These are phyloP conservation scores for Chrysolina americana DNA, from an alignment of 2,888 invertebrate species.

Conservation along the genomic window DNA sequence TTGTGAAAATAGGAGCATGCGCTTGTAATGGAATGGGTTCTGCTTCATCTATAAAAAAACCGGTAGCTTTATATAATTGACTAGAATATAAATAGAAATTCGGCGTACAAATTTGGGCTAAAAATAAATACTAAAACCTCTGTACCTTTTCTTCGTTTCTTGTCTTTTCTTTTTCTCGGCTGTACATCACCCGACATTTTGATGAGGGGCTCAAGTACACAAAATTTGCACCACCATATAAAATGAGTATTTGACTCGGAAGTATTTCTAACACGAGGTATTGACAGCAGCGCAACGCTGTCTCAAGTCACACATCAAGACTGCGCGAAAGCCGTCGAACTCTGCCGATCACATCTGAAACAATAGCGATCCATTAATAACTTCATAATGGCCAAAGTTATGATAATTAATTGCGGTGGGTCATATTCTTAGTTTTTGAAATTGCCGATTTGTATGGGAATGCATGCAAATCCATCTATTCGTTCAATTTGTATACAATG, in stretches of 20 bases:
- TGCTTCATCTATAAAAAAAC: slow-evolving; percentile 57
- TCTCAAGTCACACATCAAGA: slow-evolving; percentile 38
- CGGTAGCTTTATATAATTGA: slow-evolving; percentile 38
- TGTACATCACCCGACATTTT: slow-evolving; percentile 91
- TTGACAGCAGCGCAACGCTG: slow-evolving; percentile 41
- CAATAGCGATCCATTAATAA: slow-evolving; percentile 41
- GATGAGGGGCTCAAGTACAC: slow-evolving; percentile 54
- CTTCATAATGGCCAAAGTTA: slow-evolving; percentile 36
- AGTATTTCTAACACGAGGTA: slow-evolving; percentile 45
- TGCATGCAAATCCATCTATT: not conserved
- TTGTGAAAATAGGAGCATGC: slow-evolving; percentile 57
- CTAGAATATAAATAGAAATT: slow-evolving; percentile 51
- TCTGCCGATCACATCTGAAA: slow-evolving; percentile 52
- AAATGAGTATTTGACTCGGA: slow-evolving; percentile 40
- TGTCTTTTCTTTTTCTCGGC: slow-evolving; percentile 89
- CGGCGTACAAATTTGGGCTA: slow-evolving; percentile 48
- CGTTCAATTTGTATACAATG: not conserved
- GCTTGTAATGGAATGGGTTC: slow-evolving; percentile 52
- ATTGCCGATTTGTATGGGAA: not conserved
- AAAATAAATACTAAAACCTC: slow-evolving; percentile 54
- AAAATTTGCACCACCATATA: slow-evolving; percentile 53
- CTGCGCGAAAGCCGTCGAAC: slow-evolving; percentile 47
- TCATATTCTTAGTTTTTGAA: not conserved
- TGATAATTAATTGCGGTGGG: slow-evolving; percentile 27
- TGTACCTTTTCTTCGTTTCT: slow-evolving; percentile 86